Percentiles rank a stretch among this genome's conserved stretches.
Evolutionary conservation across 2,113 vertebrate genomes (phyloP).

Genomic region (Oncorhynchus tshawytscha): DNA sequence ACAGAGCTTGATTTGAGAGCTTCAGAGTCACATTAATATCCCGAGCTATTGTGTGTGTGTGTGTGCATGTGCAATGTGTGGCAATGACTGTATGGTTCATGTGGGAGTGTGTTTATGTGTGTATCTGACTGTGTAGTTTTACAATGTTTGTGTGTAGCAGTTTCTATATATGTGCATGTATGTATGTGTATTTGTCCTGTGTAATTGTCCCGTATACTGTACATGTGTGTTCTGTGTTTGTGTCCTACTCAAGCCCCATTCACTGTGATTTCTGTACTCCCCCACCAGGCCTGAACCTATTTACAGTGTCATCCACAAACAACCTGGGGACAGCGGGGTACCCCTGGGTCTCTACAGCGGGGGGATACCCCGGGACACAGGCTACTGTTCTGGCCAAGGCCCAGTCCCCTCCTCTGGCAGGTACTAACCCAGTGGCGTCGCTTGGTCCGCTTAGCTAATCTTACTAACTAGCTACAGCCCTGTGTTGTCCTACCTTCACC

Average conservation of each 20-base stretch:
- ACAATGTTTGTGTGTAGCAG: neutral
- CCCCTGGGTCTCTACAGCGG: conserved; percentile 76
- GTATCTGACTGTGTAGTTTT: neutral
- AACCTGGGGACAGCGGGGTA: conserved; percentile 74
- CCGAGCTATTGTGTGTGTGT: neutral
- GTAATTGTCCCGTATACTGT: conserved; percentile 16
- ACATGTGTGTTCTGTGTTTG: conserved; percentile 53
- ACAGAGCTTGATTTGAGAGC: too few species aligned
- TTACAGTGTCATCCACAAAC: conserved; percentile 83
- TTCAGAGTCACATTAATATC: too few species aligned
- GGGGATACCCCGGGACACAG: conserved; percentile 44
- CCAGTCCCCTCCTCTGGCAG: conserved; percentile 76
- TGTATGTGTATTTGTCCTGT: conserved; percentile 30
- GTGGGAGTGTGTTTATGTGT: neutral
- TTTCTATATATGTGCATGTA: conserved; percentile 30
- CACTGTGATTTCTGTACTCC: conserved; percentile 79
- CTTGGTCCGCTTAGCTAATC: conserved; percentile 67
- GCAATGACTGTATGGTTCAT: neutral
- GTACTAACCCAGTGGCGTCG: conserved; percentile 75
- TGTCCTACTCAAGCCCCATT: conserved; percentile 72
- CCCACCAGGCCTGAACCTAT: conserved; percentile 77
- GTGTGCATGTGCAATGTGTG: neutral
- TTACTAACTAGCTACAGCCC: conserved; percentile 39
- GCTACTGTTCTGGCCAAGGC: conserved; percentile 75
- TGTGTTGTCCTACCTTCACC: conserved; percentile 9